These are phyloP conservation scores for Bergia puertoricense DNA, from an alignment of 92 coral and sea anemone genomes.

Conservation along the genomic window DNA sequence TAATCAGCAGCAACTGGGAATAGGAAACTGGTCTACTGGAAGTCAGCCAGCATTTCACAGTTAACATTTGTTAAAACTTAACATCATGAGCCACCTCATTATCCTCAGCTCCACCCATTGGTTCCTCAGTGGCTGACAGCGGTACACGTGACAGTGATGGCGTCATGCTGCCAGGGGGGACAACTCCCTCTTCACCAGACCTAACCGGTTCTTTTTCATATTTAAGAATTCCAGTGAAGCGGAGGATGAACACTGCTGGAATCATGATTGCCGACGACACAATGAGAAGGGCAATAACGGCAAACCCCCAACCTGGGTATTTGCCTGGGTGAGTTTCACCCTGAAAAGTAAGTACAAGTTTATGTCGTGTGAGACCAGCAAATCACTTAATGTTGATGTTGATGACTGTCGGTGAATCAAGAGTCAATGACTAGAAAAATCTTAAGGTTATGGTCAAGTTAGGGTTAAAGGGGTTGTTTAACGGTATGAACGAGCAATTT, in stretches of 20 bases:
- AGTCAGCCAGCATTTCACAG: background rate
- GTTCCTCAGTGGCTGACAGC: constrained; percentile 78
- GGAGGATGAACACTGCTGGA: constrained; percentile 67
- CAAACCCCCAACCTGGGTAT: constrained; percentile 88
- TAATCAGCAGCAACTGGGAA: no score
- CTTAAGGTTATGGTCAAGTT: no score
- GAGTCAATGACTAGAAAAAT: no score
- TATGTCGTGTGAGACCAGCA: background rate
- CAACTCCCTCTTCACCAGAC: constrained; percentile 49
- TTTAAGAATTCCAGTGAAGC: constrained; percentile 69
- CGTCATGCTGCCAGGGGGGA: constrained; percentile 77
- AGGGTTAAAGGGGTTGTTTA: no score
- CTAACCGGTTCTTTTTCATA: constrained; percentile 61
- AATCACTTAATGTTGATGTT: no score
- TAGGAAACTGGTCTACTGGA: no score
- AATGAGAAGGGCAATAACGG: constrained; percentile 65
- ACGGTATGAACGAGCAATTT: no score
- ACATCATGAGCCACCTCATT: background rate
- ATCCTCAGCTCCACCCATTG: constrained; percentile 62
- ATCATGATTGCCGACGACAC: constrained; percentile 60
- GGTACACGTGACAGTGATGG: constrained; percentile 88
- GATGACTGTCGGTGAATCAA: no score
- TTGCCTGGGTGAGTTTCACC: constrained; percentile 45
- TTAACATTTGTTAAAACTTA: background rate
- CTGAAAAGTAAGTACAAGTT: constrained; percentile 46